These are phyloP conservation scores for Kryptolebias marmoratus DNA, from an alignment of 2,113 vertebrate species.

Conservation along the genomic window DNA sequence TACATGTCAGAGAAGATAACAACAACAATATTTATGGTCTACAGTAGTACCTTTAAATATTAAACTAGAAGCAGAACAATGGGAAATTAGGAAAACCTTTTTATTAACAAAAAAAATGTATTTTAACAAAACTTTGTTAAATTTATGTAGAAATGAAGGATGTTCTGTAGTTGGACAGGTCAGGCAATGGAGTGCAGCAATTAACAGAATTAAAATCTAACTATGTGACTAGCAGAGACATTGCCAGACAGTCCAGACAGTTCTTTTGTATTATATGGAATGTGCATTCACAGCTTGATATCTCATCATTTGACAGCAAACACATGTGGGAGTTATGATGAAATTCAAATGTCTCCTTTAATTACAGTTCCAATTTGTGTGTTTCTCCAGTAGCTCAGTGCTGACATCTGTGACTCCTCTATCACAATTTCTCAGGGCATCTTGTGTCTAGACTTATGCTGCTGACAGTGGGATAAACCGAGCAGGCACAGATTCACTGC, in stretches of 20 bases:
- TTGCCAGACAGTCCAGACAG: slow-evolving; percentile 33
- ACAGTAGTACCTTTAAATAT: no score
- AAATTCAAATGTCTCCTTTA: slow-evolving; percentile 57
- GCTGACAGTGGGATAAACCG: not conserved
- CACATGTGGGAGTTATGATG: slow-evolving; percentile 36
- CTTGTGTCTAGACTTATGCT: slow-evolving; percentile 9
- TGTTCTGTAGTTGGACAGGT: slow-evolving; percentile 23
- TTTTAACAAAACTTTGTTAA: no score
- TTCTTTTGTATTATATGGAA: slow-evolving; percentile 38
- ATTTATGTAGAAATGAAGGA: slow-evolving; percentile 22
- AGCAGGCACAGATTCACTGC: not conserved
- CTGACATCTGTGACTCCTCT: slow-evolving; percentile 41
- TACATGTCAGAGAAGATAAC: no score
- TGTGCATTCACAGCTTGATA: slow-evolving; percentile 20
- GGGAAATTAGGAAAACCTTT: not conserved
- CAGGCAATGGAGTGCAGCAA: slow-evolving; percentile 1
- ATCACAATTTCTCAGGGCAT: slow-evolving; percentile 21
- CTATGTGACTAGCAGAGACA: slow-evolving; percentile 17
- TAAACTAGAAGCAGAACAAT: no score
- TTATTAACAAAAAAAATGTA: not conserved
- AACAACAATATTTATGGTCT: no score
- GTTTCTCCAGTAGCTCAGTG: slow-evolving; percentile 33
- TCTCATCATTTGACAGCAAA: slow-evolving; percentile 38
- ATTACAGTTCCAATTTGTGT: slow-evolving; percentile 53
- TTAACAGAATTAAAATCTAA: slow-evolving; percentile 46